Evolutionary conservation across 2,797 vertebrate species (phyloP).

Genomic region (Lutjanus campechanus): DNA sequence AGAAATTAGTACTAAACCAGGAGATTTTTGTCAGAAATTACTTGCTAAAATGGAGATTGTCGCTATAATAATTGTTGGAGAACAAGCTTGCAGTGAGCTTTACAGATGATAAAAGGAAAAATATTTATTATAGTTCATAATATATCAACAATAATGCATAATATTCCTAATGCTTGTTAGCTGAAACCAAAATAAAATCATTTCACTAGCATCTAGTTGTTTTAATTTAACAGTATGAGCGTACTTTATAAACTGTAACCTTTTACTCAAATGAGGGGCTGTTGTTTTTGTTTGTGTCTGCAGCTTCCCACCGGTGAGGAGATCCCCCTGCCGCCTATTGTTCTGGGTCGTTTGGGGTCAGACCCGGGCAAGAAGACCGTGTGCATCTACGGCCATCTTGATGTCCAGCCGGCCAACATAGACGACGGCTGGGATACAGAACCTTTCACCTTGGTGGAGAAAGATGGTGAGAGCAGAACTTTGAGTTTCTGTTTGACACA

Average conservation of each 20-base stretch:
- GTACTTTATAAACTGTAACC: neutral
- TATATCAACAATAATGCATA: slow-evolving; percentile 5
- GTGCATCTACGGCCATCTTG: slow-evolving; percentile 96
- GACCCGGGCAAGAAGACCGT: slow-evolving; percentile 95
- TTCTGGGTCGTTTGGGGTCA: slow-evolving; percentile 91
- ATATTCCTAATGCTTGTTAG: neutral
- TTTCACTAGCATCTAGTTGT: slow-evolving; percentile 28
- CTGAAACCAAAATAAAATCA: slow-evolving; percentile 34
- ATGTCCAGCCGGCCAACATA: slow-evolving; percentile 93
- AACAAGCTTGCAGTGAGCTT: slow-evolving; percentile 1
- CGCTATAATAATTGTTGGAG: neutral
- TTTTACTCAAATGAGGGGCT: neutral
- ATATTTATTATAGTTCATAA: slow-evolving; percentile 27
- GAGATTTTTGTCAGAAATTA: neutral
- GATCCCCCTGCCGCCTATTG: slow-evolving; percentile 94
- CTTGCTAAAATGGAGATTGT: neutral
- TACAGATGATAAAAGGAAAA: slow-evolving; percentile 15
- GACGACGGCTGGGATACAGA: slow-evolving; percentile 97
- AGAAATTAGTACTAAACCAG: too few species aligned
- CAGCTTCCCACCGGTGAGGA: slow-evolving; percentile 92
- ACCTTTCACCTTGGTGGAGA: slow-evolving; percentile 94
- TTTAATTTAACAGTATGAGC: neutral
- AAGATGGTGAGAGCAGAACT: slow-evolving; percentile 88
- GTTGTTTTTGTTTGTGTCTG: slow-evolving; percentile 1
- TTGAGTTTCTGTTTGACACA: neutral